Base-by-base conservation (phyloP, 2,113 vertebrate genomes). In the Chrysemys picta region DNA sequence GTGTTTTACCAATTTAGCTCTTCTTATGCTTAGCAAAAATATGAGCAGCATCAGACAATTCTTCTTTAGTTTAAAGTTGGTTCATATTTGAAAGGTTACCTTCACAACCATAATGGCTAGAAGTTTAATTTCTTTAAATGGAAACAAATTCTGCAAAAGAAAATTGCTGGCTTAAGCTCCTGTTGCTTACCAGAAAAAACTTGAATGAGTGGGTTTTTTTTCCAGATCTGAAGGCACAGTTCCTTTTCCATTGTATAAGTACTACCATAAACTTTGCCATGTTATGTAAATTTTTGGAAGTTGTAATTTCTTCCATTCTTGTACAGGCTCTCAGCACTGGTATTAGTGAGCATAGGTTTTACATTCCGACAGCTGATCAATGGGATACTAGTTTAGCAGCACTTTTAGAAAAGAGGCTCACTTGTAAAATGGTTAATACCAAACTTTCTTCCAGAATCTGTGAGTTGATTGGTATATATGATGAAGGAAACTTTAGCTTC, bases 401-500 rank as follows among this genome's bases (percentile, higher is more conserved):
- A 89, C 6, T 47, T 78, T 47, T 78, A 25, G 42, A 78, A 78
- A 25, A 42, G 38, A 75, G 54, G 90, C 27, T 1, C 2, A 0
- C 49, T 76, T 85, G 24, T 9, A 1, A 5, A 52, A 53, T 88
- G 38, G 56, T 85, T 93, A 95, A 92, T 65, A 80, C 47, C 93
- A 72, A 95, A 94, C n/a, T 80, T 86, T 92, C 53, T 96, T 96
- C 54, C 98, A 99, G 99, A 96, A 99, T 99, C 94, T 99, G 99
- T 98, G 99, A 99, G 97, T 98, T 99, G 22, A 96, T 99, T 96
- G 97, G 89, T 2, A 98, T 99, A 75, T 99, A 99, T 12, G 99
- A 99, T 89, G 99, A 99, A 98, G 99, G 99, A 42, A 99, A 99
- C 94, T 99, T 99, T 95, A 99, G 99, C 92, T 99, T 99, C 76